A percentile compares a stretch with the other conserved stretches of the same genome.
These are phyloP conservation scores for Pammene aurita DNA, from an alignment of 2,888 invertebrate genomes.

Conservation along the genomic window DNA sequence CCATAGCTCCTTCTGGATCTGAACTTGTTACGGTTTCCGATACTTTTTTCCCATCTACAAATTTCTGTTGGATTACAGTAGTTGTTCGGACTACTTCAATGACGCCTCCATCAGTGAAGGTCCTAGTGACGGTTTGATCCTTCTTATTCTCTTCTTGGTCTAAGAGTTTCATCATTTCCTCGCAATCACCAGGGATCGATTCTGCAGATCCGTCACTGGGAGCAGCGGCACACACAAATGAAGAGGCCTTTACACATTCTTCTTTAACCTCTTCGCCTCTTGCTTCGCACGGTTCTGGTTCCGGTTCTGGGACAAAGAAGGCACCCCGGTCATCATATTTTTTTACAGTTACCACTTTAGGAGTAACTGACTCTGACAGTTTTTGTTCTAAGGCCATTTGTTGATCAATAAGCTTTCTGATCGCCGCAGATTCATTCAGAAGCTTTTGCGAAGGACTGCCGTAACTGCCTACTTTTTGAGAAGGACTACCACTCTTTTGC, in stretches of 20 bases:
- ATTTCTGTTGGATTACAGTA: constrained; percentile 75
- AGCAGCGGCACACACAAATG: constrained; percentile 77
- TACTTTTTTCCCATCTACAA: constrained; percentile 78
- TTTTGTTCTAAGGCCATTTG: constrained; percentile 77
- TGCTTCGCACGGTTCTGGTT: constrained; percentile 53
- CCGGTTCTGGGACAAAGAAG: constrained; percentile 75
- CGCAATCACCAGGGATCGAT: constrained; percentile 84
- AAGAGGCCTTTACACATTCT: constrained; percentile 71
- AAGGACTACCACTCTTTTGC: constrained; percentile 78
- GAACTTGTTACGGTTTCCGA: constrained; percentile 73
- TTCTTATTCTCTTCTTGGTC: constrained; percentile 79
- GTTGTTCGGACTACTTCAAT: constrained; percentile 76
- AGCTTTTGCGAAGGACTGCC: constrained; percentile 77
- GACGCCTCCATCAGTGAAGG: constrained; percentile 65
- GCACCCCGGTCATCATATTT: constrained; percentile 78
- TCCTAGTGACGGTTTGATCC: constrained; percentile 56
- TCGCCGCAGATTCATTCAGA: constrained; percentile 75
- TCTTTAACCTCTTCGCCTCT: constrained; percentile 64
- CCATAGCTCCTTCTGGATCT: constrained; percentile 74
- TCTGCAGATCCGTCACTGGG: constrained; percentile 79
- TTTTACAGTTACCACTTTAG: constrained; percentile 76
- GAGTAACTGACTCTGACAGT: constrained; percentile 65
- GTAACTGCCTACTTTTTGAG: constrained; percentile 73
- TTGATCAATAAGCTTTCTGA: constrained; percentile 78
- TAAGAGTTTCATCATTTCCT: constrained; percentile 83